Evolutionary conservation across 2,888 invertebrate species (phyloP), one percentile per base, ranked within the genome.

Genomic region (Pyrrhosoma nymphula): DNA sequence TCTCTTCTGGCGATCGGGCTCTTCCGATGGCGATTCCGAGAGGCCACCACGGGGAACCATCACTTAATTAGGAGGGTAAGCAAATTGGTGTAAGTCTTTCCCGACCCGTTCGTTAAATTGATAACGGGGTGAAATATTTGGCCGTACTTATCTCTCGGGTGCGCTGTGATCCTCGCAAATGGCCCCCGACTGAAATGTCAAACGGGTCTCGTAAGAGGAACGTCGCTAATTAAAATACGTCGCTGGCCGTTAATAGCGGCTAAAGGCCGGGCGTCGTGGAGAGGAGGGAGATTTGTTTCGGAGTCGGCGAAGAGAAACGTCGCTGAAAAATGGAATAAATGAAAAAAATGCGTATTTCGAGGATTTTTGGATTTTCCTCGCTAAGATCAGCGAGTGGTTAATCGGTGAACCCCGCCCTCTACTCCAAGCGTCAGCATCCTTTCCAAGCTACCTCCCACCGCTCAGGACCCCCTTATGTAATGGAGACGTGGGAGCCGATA

Each of bases 91-190:
- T 35, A 35, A 82, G 82, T 30, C 82, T 35, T 23, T 10, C 20
- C 35, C 35, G 12, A 6, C 2, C 82, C 82, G 35, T 82, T 82
- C 82, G 82, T 82, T 82, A 82, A 82, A 82, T 82, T 82, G 82
- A 82, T 82, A 47, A 82, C 30, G 82, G 82, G 82, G 82, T 82
- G 16, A 82, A 82, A 82, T 82, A 82, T 82, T 82, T 35, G 82
- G 35, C 6, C 82, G 6, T 35, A 82, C 4, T 82, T 82, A 82
- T 82, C 82, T 82, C 82, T 82, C 82, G 82, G 82, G 30, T 35
- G 82, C 82, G 35, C 82, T 35, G 82, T 35, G 82, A 82, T 82
- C 82, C 82, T 82, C 82, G 35, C 16, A 82, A 82, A 82, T 82
- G 35, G 82, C 3, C 30, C 82, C 60, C 60, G 6, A 14, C 30